phyloP scores from a whole-genome alignment of 2,797 vertebrate species.

The Xenops minutus region DNA sequence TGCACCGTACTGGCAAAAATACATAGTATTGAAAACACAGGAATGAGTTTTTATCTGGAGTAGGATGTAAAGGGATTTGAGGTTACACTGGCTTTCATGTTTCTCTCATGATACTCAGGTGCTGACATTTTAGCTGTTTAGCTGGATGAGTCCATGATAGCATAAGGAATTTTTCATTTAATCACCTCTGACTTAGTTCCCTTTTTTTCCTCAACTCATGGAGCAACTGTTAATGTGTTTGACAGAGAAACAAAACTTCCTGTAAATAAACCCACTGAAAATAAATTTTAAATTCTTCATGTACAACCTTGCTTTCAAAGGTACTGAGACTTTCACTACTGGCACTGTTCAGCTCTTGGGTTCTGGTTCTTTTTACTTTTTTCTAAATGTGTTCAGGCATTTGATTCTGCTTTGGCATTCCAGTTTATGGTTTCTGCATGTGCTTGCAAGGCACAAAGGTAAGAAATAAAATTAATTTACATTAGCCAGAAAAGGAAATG shows the following conservation, averaged over 20 bases:
- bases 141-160: neutral
- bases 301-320: neutral
- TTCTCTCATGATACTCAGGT: neutral
- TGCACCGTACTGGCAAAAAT: neutral
- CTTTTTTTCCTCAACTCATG: neutral
- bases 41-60: neutral
- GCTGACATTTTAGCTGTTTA: neutral
- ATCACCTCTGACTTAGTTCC: neutral
- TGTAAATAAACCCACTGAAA: neutral
- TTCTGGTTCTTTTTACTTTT: neutral
- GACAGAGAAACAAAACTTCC: neutral
- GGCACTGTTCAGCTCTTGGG: neutral
- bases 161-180: neutral
- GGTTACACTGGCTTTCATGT: neutral
- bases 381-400: neutral
- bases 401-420: neutral
- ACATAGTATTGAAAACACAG: neutral
- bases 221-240: neutral
- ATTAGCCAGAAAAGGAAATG: neutral
- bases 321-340: neutral
- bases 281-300: neutral
- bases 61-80: neutral
- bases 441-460: neutral
- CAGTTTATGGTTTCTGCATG: neutral
- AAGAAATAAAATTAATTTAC: constrained; percentile 22